phyloP scores from a whole-genome alignment of 92 coral and sea anemone species.

The Blastomussa wellsi region DNA sequence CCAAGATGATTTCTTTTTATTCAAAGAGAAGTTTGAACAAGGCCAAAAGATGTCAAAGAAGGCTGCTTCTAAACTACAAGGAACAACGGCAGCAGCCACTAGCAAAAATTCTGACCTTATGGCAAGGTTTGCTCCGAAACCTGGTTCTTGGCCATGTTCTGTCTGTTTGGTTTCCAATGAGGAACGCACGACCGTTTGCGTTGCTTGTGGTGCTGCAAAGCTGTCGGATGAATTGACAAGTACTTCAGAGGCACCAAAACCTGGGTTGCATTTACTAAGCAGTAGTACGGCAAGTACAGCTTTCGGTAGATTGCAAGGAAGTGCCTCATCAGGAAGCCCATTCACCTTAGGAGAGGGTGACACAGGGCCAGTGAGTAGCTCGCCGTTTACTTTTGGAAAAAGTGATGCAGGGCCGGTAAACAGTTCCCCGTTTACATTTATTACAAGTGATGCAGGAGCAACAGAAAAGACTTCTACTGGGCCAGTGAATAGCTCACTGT shows the following conservation, averaged over 20 bases:
- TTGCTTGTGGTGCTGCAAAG: constrained; percentile 72
- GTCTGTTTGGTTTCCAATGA: constrained; percentile 67
- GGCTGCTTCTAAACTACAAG: not conserved
- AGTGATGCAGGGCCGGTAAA: not conserved
- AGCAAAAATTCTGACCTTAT: constrained; percentile 22
- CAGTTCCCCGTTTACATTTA: constrained; percentile 26
- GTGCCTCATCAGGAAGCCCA: constrained; percentile 5
- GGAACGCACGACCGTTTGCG: constrained; percentile 48
- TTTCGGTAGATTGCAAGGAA: not conserved
- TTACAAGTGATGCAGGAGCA: too few relatives aligned
- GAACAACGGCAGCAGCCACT: not conserved
- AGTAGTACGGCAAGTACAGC: not conserved
- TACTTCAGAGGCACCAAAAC: not conserved
- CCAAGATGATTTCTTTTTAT: constrained; percentile 69
- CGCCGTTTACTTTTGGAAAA: not conserved
- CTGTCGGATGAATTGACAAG: constrained; percentile 5
- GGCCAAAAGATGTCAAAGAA: constrained; percentile 46
- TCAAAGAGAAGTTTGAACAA: constrained; percentile 67
- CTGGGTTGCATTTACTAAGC: constrained; percentile 11
- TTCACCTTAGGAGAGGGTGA: too few relatives aligned
- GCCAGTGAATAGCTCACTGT: too few relatives aligned
- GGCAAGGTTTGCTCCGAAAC: constrained; percentile 67
- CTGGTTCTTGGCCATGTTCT: constrained; percentile 87
- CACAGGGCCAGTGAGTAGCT: too few relatives aligned
- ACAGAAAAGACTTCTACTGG: too few relatives aligned